Evolutionary conservation across 2,797 vertebrate genomes (phyloP), one percentile per base, ranked within the genome.

Genomic region (Acestrorhynchus altus): DNA sequence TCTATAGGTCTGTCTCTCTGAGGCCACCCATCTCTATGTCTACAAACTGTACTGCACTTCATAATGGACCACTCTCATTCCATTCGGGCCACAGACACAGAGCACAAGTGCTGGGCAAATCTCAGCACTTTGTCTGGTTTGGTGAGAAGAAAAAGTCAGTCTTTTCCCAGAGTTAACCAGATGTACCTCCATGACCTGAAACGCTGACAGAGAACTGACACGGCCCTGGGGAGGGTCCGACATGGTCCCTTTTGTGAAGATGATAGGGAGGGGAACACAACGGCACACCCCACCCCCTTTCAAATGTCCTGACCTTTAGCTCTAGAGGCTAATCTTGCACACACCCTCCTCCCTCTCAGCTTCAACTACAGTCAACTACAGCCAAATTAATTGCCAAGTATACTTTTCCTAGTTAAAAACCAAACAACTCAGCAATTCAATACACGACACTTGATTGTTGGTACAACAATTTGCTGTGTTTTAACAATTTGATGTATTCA

Each of bases 241-340:
- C 76, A 82, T 68, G 76, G 69, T 79, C 74, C 59, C 60, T 77
- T 83, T 44, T 72, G 60, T 69, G 61, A 77, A 44, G 72, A 82
- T 22, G 49, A 80, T 16, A 0, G 18, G 39, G 46, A 44, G 76
- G 59, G 47, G 69, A 56, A 47, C 31, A 44, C 44, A n/a, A 44
- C 64, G 71, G 61, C 35, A 77, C 68, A 70, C 35, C 61, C 64
- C 42, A 60, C 72, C 51, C 22, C 63, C n/a, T 64, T 74, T 65
- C 28, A 72, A 56, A 54, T 51, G 47, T 11, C 51, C 54, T 78
- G 74, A 83, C 78, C 81, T 83, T 61, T 71, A 40, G 76, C 44
- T 77, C 57, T 67, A 54, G 42, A 70, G 61, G 39, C 47, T 77
- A 63, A 71, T 67, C 68, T 78, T 39, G 52, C 65, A 22, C 13